Evolutionary conservation across 2,888 invertebrate species (phyloP).

Genomic region (Chrysomela aeneicollis): DNA sequence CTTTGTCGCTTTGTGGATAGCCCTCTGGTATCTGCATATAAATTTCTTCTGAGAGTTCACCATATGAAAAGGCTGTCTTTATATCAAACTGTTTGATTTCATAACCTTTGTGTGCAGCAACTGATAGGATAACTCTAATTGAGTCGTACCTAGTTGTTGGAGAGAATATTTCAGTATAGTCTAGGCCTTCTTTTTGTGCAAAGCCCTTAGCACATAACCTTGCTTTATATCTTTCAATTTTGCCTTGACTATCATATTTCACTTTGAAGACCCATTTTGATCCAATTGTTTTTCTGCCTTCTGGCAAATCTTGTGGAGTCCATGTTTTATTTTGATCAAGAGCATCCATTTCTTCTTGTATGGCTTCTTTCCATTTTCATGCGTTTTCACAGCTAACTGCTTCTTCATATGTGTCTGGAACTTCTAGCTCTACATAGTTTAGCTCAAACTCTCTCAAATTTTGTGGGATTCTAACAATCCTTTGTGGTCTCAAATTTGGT

Average conservation of each 20-base stretch:
- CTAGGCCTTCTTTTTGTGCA: background rate
- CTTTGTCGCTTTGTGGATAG: background rate
- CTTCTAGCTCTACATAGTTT: background rate
- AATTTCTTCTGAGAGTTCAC: background rate
- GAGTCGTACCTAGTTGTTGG: background rate
- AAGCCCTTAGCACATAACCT: constrained; percentile 14
- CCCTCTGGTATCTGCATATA: background rate
- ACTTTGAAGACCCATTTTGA: constrained; percentile 15
- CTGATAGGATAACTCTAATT: background rate
- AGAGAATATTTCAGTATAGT: constrained; percentile 15
- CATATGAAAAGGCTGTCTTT: background rate
- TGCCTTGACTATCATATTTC: background rate
- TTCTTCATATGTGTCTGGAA: background rate
- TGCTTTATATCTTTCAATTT: constrained; percentile 16
- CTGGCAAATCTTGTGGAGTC: constrained; percentile 1
- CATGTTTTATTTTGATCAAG: constrained; percentile 20
- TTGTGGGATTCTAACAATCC: too few species aligned
- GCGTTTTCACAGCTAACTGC: constrained; percentile 10
- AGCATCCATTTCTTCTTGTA: constrained; percentile 19
- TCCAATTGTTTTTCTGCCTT: constrained; percentile 7
- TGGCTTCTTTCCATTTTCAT: background rate
- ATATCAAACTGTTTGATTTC: too few species aligned
- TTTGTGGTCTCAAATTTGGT: too few species aligned
- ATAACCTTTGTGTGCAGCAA: too few species aligned
- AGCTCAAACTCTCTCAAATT: background rate